Conservation (phyloP, 2,113 vertebrate species). For the Pluvianellus socialis region DNA sequence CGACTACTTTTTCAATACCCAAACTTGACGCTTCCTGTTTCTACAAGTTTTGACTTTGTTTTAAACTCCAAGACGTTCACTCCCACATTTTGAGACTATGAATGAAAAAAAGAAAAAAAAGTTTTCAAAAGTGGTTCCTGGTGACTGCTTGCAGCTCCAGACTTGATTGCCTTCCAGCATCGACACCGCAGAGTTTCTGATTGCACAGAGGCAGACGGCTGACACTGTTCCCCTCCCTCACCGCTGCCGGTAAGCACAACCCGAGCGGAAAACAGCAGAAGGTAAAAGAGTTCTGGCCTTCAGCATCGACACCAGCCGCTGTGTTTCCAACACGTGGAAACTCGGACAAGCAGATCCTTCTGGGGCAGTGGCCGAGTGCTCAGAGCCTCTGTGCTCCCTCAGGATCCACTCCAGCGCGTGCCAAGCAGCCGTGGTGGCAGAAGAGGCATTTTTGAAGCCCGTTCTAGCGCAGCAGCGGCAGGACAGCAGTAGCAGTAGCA, state of each 20-base stretch:
- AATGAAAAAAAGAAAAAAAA: neutral
- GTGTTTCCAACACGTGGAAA: neutral
- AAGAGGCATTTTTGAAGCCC: neutral
- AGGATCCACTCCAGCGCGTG: accelerated
- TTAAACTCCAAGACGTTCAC: neutral
- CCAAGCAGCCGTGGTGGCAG: neutral
- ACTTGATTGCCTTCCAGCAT: neutral
- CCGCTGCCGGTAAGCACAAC: neutral
- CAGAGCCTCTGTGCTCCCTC: neutral
- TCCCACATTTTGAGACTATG: neutral
- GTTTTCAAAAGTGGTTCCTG: neutral
- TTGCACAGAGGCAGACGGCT: accelerated
- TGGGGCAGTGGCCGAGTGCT: accelerated
- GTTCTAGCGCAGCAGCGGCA: neutral
- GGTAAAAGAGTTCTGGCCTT: neutral
- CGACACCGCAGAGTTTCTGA: accelerated
- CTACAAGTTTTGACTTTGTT: neutral
- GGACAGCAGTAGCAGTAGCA: neutral
- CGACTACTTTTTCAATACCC: neutral
- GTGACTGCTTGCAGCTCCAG: neutral
- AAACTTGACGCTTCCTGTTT: neutral
- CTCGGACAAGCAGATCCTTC: neutral
- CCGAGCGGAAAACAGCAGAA: neutral
- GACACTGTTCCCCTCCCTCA: neutral
- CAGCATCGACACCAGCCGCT: neutral